phyloP scores from a whole-genome alignment of 2,888 invertebrate species.

The Belgica antarctica region DNA sequence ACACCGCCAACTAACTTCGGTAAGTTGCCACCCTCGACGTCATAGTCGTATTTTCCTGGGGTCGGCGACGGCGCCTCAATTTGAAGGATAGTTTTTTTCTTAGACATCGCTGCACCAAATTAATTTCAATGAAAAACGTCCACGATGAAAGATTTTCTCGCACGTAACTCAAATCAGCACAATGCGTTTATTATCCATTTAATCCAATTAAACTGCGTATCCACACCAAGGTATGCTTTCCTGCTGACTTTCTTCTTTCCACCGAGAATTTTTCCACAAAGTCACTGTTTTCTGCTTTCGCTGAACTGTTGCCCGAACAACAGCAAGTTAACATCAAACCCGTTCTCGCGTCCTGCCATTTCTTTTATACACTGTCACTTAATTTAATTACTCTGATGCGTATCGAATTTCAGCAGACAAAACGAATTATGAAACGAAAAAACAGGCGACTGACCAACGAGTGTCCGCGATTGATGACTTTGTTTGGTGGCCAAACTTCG shows the following conservation, averaged over 20 bases:
- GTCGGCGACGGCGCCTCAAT: conserved; percentile 46
- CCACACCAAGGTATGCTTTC: not conserved
- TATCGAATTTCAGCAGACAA: too few relatives aligned
- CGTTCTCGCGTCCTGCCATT: too few relatives aligned
- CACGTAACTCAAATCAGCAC: too few relatives aligned
- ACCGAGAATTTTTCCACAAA: not conserved
- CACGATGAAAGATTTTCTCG: not conserved
- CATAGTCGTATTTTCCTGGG: conserved; percentile 30
- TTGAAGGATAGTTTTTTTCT: conserved; percentile 45
- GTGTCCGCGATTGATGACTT: too few relatives aligned
- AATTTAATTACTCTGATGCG: too few relatives aligned
- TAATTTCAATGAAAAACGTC: conserved; percentile 21
- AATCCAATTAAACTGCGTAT: conserved; percentile 14
- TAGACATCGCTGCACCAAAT: conserved; percentile 4
- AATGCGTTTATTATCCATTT: not conserved
- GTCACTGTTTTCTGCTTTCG: too few relatives aligned
- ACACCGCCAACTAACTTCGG: conserved; percentile 11
- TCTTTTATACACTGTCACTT: too few relatives aligned
- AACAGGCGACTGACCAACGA: too few relatives aligned
- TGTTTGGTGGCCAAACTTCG: too few relatives aligned
- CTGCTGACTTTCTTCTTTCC: not conserved
- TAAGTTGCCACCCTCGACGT: conserved; percentile 21
- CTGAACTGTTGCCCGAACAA: too few relatives aligned
- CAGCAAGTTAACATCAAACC: too few relatives aligned
- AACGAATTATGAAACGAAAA: too few relatives aligned